Base-by-base conservation (phyloP, 2,888 invertebrate genomes). In the Meiosimyza platycephala region DNA sequence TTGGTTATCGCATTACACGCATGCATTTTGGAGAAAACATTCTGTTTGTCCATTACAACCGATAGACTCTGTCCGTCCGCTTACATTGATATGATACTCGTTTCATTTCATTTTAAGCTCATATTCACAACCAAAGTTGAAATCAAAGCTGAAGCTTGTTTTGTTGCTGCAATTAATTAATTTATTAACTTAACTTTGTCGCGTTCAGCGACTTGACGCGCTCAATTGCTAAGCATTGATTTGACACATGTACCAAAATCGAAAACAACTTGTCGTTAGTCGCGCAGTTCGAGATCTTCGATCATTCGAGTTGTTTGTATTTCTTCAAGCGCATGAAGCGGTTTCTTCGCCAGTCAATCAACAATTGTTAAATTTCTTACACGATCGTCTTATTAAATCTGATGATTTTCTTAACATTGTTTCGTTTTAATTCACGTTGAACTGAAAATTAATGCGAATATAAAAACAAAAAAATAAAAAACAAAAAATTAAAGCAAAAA, bases 201-300 rank as follows among this genome's bases (percentile, higher is more conserved):
- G 40, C 40, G 40, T 40, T 40, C 40, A 40, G 22, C 28, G 47
- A n/a, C 40, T 62, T 47, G 62, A 33, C 40, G 28, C 16, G 40
- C 16, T 47, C 12, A 40, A 16, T 16, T 22, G 40, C 62, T 28
- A 57, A 47, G 62, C 62, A 28, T 15, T 22, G 65, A 11, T 65
- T 48, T 16, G 13, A 52, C 28, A 52, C 40, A 16, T 28, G 22
- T 48, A 57, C 76, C 76, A 77, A 75, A 76, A 77, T 78, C 74
- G 74, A 77, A 76, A 75, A 72, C 75, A 76, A 71, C 72, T 73
- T 74, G 75, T 71, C 72, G 73, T 59, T 75, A 75, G 76, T 74
- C 76, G 76, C 69, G 72, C 80, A 80, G 80, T 81, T 79, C 77
- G 75, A 80, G 79, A 78, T 78, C 79, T 79, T 76, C 79, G 77